Conservation (phyloP, 1,140 invertebrate species). For the Drosophila funebris region DNA sequence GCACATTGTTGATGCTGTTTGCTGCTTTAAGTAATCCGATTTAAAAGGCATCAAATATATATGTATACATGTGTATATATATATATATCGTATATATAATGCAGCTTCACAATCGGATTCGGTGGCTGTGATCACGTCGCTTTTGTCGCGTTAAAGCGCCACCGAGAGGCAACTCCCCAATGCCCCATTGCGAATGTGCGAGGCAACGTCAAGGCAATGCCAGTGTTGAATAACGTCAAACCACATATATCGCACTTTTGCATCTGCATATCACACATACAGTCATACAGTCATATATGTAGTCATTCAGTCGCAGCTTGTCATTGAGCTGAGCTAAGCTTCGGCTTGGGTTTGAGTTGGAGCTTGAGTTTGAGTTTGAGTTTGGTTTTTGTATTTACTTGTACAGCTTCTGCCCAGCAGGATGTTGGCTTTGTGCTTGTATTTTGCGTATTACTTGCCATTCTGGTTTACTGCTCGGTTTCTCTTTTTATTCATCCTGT, state of each 20-base stretch:
- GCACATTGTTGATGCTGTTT: constrained; percentile 55
- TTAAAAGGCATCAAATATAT: constrained; percentile 72
- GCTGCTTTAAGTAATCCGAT: constrained; percentile 76
- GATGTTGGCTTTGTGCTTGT: constrained; percentile 51
- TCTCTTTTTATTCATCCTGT: constrained; percentile 3
- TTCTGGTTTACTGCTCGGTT: constrained; percentile 39
- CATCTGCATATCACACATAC: constrained; percentile 6
- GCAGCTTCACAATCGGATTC: constrained; percentile 75
- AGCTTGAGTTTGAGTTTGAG: not conserved
- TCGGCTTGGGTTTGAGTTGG: constrained; percentile 10
- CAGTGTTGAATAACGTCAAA: constrained; percentile 73
- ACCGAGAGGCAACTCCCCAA: not conserved
- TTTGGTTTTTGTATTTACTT: not conserved
- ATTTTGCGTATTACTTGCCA: constrained; percentile 72
- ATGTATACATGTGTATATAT: not conserved
- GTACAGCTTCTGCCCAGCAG: constrained; percentile 17
- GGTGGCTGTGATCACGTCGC: constrained; percentile 77
- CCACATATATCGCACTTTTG: constrained; percentile 61
- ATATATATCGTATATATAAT: constrained; percentile 47
- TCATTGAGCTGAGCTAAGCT: constrained; percentile 28
- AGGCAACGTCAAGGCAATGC: constrained; percentile 1
- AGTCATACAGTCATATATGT: not conserved
- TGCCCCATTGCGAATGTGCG: not conserved
- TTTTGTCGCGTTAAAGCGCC: not conserved
- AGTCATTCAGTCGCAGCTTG: constrained; percentile 11